Base-by-base conservation (phyloP, 2,797 vertebrate genomes). In the Rallus crepitans region DNA sequence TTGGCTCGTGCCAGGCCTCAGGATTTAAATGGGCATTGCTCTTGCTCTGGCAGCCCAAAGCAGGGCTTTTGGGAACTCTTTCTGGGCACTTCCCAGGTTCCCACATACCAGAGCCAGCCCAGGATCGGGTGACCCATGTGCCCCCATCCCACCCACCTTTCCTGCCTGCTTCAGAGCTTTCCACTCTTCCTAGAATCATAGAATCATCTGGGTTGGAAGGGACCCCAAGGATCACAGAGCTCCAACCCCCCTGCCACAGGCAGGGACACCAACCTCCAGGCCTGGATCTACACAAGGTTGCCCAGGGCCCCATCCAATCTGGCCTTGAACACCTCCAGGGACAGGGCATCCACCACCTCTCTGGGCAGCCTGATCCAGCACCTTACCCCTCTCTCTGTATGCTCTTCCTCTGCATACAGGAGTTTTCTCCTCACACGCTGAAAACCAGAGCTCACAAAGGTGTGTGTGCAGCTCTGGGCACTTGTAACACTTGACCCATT, bases 331-430 rank as follows among this genome's bases (percentile, higher is more conserved):
- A 45, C 42, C 18, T 9, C 42, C 42, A 45, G 42, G 18, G 8
- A 19, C 9, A 9, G 42, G 42, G 42, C 42, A 45, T 19, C 18
- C 42, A 45, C 18, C 42, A 9, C 42, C 42, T 45, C 42, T 45
- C 42, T 45, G 42, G 42, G 42, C 42, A 45, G 42, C 18, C 18
- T 45, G 18, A 10, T 45, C 42, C 42, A 45, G 42, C 42, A 19
- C 42, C 42, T 45, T 18, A 19, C 17, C 18, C 19, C 42, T 45
- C 42, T 45, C 42, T 19, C 42, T 45, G 42, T 19, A 45, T 45
- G 42, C 42, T 45, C 42, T 23, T 35, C 19, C 11, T 20, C 72
- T 9, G 5, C 0, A 0, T 2, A 19, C 33, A 11, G 0, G 0
- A 12, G 1, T 73, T 88, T 66, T 40, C 52, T 40, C 50, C 39